A percentile compares a stretch with the other conserved stretches of the same genome.
Evolutionary conservation across 2,113 vertebrate genomes (phyloP).

Genomic region (Cromileptes altivelis): DNA sequence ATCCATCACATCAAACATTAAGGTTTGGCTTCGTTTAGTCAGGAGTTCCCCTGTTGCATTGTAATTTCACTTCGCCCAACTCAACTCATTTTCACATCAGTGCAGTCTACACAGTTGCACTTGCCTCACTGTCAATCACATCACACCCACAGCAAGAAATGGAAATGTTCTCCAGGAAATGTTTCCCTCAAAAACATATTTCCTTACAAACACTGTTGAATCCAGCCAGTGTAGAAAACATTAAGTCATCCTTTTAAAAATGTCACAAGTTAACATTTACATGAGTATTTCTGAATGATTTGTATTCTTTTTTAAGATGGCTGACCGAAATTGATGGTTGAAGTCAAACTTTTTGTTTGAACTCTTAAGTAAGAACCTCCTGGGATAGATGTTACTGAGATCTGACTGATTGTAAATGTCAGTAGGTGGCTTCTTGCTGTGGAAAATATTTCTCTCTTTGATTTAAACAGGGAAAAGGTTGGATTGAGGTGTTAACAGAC

Average conservation of each 20-base stretch:
- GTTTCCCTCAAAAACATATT: not conserved
- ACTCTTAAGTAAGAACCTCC: not conserved
- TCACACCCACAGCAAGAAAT: conserved; percentile 20
- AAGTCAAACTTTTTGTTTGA: not conserved
- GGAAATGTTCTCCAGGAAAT: not conserved
- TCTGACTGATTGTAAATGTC: not conserved
- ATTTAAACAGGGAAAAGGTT: not conserved
- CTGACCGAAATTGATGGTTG: not conserved
- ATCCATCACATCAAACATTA: conserved; percentile 13
- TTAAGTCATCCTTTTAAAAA: not conserved
- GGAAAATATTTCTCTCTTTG: conserved; percentile 14
- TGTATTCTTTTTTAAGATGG: not conserved
- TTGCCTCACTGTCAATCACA: conserved; percentile 14
- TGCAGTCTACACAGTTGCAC: not conserved
- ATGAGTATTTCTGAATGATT: not conserved
- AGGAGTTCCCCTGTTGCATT: not conserved
- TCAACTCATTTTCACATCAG: conserved; percentile 36
- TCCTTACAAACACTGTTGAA: not conserved
- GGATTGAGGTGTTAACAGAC: conserved; percentile 11
- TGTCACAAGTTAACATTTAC: not conserved
- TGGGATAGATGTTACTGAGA: not conserved
- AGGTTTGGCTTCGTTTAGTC: conserved; percentile 4
- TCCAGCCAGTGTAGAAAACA: conserved; percentile 4
- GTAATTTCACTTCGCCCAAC: conserved; percentile 8
- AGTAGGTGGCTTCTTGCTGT: not conserved